Conservation (phyloP, 1,140 invertebrate species). For the Neuroterus valhalla region DNA sequence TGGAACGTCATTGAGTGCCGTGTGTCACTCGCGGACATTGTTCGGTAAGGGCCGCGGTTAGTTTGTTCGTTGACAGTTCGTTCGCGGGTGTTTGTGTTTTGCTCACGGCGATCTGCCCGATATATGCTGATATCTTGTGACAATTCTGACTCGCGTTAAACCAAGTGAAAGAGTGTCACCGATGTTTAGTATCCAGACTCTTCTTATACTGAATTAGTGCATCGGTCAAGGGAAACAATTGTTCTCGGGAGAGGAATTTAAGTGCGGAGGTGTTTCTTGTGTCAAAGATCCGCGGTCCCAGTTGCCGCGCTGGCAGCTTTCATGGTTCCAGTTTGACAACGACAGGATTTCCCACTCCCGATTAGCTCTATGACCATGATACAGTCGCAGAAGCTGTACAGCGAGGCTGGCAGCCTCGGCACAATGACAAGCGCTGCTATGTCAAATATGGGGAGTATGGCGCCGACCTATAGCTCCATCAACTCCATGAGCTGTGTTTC, state of each 20-base stretch:
- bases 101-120: constrained; percentile 9
- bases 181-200: neutral
- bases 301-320: constrained; percentile 39
- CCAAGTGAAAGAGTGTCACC: neutral
- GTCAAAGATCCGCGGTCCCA: neutral
- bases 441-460: constrained; percentile 79
- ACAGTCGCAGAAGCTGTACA: constrained; percentile 76
- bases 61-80: constrained; percentile 8
- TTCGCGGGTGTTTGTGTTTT: constrained; percentile 24
- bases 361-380: constrained; percentile 73
- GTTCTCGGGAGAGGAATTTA: too few relatives aligned
- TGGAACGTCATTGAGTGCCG: constrained; percentile 51
- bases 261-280: constrained; percentile 35
- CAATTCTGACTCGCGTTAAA: neutral
- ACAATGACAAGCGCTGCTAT: constrained; percentile 72
- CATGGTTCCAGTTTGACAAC: constrained; percentile 60
- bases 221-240: too few relatives aligned
- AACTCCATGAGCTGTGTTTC: constrained; percentile 85
- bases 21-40: constrained; percentile 37
- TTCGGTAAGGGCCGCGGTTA: constrained; percentile 23
- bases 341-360: constrained; percentile 48
- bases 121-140: neutral
- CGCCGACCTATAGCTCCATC: constrained; percentile 84
- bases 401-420: constrained; percentile 70
- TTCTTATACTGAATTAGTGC: too few relatives aligned